These are phyloP conservation scores for Sebastes minor DNA, from an alignment of 2,797 vertebrate genomes.

Conservation along the genomic window DNA sequence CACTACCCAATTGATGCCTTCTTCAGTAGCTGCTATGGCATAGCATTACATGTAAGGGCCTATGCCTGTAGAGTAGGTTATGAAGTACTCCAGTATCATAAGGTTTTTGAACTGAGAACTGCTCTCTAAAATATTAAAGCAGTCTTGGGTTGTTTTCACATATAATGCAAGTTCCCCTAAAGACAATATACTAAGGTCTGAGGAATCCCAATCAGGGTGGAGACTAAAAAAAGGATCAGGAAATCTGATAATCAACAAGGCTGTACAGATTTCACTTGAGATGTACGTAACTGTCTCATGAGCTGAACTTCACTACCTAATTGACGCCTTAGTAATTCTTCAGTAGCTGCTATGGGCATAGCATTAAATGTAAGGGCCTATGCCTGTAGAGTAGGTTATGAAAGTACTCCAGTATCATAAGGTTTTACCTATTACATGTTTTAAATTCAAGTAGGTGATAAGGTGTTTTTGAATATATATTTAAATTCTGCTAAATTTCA, in stretches of 20 bases:
- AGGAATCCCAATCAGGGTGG: conserved; percentile 48
- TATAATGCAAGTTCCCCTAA: background rate
- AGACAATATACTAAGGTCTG: background rate
- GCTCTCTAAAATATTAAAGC: background rate
- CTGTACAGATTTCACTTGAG: background rate
- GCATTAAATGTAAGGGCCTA: background rate
- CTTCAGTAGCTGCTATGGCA: background rate
- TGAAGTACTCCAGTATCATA: background rate
- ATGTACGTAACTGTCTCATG: background rate
- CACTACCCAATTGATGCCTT: background rate
- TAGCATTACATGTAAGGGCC: background rate
- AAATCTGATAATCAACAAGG: background rate
- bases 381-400: background rate
- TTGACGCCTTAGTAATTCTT: background rate
- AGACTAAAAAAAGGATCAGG: background rate
- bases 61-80: background rate
- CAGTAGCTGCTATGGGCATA: background rate
- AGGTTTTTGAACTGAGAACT: background rate
- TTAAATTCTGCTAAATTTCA: background rate
- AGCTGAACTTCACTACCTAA: background rate
- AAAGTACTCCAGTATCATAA: background rate
- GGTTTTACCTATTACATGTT: background rate
- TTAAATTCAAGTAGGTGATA: background rate
- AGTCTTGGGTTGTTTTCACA: background rate
- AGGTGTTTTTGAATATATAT: background rate